Evolutionary conservation across 2,113 vertebrate species (phyloP).

Genomic region (Otus sunia): DNA sequence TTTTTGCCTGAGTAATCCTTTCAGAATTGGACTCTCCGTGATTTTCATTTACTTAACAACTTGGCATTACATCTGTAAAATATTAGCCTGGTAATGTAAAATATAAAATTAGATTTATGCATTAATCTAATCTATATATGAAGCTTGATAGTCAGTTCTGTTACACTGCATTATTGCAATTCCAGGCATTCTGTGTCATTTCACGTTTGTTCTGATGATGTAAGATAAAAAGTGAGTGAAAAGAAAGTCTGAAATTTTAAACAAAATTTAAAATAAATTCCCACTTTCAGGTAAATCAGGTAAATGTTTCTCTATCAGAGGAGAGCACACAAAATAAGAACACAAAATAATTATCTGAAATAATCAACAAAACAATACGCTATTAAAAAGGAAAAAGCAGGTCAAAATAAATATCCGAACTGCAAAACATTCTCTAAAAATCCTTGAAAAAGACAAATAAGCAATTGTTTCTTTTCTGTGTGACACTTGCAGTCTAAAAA

Average conservation of each 20-base stretch:
- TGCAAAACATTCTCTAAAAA: not conserved
- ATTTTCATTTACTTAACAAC: conserved; percentile 64
- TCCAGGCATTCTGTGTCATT: conserved; percentile 31
- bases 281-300: not conserved
- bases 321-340: not conserved
- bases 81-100: conserved; percentile 44
- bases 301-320: not conserved
- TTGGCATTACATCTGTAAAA: conserved; percentile 67
- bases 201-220: not conserved
- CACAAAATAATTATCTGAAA: not conserved
- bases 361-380: not conserved
- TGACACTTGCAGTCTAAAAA: conserved; percentile 3
- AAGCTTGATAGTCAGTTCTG: conserved; percentile 30
- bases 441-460: conserved; percentile 34
- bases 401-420: not conserved
- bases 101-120: conserved; percentile 50
- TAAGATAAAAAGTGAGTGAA: not conserved
- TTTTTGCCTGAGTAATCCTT: conserved; percentile 66
- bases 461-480: not conserved
- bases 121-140: conserved; percentile 51
- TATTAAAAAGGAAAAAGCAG: not conserved
- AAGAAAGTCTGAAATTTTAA: not conserved
- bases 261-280: not conserved
- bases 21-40: conserved; percentile 50
- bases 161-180: conserved; percentile 1